Conservation (phyloP, 2,113 vertebrate genomes). For the Furnarius figulus region DNA sequence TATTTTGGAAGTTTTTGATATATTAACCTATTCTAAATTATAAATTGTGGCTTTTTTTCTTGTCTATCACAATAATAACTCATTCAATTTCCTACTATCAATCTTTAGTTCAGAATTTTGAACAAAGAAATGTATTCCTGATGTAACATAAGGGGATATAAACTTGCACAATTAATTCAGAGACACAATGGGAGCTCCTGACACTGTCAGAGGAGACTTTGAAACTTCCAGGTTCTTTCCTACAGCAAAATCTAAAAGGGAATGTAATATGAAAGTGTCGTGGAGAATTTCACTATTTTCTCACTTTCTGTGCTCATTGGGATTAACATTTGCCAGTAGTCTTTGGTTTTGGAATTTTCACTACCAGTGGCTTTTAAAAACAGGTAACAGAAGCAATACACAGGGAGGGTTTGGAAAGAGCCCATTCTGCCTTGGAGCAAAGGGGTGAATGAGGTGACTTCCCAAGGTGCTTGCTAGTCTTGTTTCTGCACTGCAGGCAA, state of each 20-base stretch:
- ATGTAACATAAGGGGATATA: not conserved
- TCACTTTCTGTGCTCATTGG: not conserved
- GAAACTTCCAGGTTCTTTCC: not conserved
- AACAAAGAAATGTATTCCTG: not conserved
- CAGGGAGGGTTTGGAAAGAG: not conserved
- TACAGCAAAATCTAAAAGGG: not conserved
- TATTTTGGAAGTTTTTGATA: not conserved
- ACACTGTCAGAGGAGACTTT: not conserved
- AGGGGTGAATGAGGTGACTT: not conserved
- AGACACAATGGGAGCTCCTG: not conserved
- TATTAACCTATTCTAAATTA: not conserved
- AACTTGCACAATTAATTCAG: not conserved
- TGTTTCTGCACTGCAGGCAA: not conserved
- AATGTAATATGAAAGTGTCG: not conserved
- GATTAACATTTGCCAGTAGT: not conserved
- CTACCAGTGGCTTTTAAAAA: not conserved
- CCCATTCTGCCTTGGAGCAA: not conserved
- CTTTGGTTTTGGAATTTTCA: not conserved
- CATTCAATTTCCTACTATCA: not conserved
- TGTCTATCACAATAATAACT: not conserved
- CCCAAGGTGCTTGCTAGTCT: not conserved
- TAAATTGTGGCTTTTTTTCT: fast-evolving
- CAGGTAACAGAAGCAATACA: not conserved
- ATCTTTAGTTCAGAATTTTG: not conserved
- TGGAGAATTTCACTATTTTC: not conserved